Evolutionary conservation across 2,888 invertebrate genomes (phyloP), one percentile per base, ranked within the genome.

Genomic region (Hermodice carunculata): DNA sequence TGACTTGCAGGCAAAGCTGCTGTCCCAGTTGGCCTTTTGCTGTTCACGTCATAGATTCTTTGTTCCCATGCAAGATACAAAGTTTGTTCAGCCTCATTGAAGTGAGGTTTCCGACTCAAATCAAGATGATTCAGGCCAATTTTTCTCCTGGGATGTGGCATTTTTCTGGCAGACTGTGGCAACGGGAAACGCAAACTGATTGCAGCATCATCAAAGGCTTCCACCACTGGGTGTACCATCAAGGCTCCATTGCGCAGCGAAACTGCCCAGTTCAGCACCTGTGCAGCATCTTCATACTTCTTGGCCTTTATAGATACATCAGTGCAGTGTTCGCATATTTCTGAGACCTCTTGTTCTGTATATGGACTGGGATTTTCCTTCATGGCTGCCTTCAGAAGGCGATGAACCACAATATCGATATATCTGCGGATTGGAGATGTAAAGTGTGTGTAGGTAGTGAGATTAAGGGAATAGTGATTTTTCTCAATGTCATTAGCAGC

Each of bases 371-470:
- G 11, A 17, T n/a, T 46, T 44, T 46, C 14, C 11, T 26, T 24
- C 14, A 19, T 43, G 3, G 19, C 26, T 8, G 92, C 93, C 86
- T 89, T 88, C 46, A 92, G 84, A 48, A 91, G 83, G 49, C 92
- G 87, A 79, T 96, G 96, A 2, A 96, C 96, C 86, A 96, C 90
- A 43, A 95, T 90, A 85, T 96, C 96, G 1, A 95, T 91, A 87
- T 90, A 90, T 42, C 90, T 90, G 81, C 96, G 88, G 71, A 96
- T 96, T 0, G 96, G 96, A 44, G 96, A 96, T 0, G 96, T 96
- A 81, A 96, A 96, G 87, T 96, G 96, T 0, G 96, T 96, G 82
- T 96, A 96, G 57, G 93, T 89, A 3, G 93, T 92, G 44, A 93
- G 91, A 82, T 92, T 93, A 26, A 96, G 87, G 5, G 95, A 95